These are phyloP conservation scores for Protobothrops flavoviridis DNA, from an alignment of 2,113 vertebrate species.

Conservation along the genomic window DNA sequence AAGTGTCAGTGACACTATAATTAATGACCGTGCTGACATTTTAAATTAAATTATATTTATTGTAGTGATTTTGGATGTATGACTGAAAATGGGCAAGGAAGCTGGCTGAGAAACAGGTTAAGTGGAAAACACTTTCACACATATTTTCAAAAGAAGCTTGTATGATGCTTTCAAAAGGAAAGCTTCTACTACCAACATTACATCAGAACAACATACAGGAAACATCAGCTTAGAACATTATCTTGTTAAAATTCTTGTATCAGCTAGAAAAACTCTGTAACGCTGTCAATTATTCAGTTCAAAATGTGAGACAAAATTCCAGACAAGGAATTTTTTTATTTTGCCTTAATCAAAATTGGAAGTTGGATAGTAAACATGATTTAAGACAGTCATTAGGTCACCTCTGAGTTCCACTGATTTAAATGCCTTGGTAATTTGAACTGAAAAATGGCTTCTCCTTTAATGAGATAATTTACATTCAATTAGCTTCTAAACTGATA, in stretches of 20 bases:
- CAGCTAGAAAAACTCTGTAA: background rate
- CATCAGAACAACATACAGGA: background rate
- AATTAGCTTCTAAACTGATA: background rate
- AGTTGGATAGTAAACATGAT: background rate
- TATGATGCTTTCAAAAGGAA: background rate
- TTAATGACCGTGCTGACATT: background rate
- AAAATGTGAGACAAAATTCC: background rate
- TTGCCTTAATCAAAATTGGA: background rate
- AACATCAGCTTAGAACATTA: background rate
- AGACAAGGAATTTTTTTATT: background rate
- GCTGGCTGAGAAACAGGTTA: background rate
- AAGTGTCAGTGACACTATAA: background rate
- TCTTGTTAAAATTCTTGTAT: background rate
- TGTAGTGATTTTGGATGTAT: background rate
- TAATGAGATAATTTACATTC: background rate
- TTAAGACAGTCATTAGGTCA: background rate
- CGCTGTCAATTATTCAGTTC: background rate
- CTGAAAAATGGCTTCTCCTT: background rate
- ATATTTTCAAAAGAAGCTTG: background rate
- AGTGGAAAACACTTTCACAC: background rate
- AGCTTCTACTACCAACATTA: background rate
- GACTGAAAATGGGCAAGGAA: background rate
- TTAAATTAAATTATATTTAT: background rate
- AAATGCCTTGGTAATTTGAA: background rate
- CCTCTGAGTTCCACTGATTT: background rate